Conservation (phyloP, 2,888 invertebrate genomes). For the Brachypterus glaber region DNA sequence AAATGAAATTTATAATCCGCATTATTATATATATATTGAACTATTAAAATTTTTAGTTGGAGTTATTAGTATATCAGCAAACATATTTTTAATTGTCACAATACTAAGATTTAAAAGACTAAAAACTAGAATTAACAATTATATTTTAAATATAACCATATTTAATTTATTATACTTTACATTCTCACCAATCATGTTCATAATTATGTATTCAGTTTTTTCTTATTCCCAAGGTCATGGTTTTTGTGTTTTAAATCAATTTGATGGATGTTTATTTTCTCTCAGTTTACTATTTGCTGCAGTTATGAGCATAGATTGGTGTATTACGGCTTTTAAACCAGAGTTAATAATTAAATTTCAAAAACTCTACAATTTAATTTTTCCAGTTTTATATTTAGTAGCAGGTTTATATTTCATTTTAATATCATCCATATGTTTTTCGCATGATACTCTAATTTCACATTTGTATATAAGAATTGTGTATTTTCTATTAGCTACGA, state of each 20-base stretch:
- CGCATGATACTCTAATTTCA: too few species aligned
- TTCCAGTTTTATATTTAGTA: slow-evolving; percentile 7
- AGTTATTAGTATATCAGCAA: background rate
- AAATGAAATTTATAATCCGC: background rate
- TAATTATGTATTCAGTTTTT: slow-evolving; percentile 1
- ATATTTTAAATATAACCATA: slow-evolving; percentile 11
- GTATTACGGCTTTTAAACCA: slow-evolving; percentile 9
- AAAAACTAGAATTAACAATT: slow-evolving; percentile 9
- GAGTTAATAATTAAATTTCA: slow-evolving; percentile 6
- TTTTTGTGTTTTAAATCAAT: too few species aligned
- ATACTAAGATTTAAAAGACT: slow-evolving; percentile 9
- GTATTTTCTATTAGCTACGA: too few species aligned
- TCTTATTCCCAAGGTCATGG: too few species aligned
- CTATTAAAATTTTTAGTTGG: background rate
- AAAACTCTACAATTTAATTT: slow-evolving; percentile 9
- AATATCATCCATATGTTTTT: too few species aligned
- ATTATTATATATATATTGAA: too few species aligned
- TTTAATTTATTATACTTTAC: slow-evolving; percentile 10
- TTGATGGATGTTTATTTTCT: too few species aligned
- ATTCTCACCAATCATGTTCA: background rate
- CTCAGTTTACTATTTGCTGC: too few species aligned
- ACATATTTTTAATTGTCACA: slow-evolving; percentile 8
- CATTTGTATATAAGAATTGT: too few species aligned
- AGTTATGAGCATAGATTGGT: slow-evolving; percentile 14
- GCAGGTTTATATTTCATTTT: too few species aligned